Base-by-base conservation (phyloP, 1,140 invertebrate species). In the Steinernema khuongi region DNA sequence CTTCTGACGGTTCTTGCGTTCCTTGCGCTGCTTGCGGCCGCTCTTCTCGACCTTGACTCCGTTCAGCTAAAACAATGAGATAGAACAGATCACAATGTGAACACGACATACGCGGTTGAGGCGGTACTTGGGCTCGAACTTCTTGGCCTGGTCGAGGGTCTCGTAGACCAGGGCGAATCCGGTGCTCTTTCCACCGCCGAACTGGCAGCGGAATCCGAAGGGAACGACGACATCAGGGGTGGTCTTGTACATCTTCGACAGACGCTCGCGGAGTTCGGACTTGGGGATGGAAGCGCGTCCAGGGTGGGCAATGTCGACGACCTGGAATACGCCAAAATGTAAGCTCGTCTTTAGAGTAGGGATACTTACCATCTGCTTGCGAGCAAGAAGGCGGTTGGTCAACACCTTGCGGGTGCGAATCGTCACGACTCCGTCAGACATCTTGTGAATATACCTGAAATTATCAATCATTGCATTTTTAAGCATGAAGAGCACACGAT, bases 1-100 rank as follows among this genome's bases (percentile, higher is more conserved):
- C 92, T 99, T 99, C 92, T 97, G 96, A 87, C 95, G 93, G 90
- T 99, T 99, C 89, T 99, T 99, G 80, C 94, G 90, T 90, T 99
- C 96, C 88, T 99, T 99, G 79, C 96, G 91, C 88, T 99, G 96
- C 89, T 99, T 99, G 85, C 96, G 90, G 50, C 92, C 94, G 79
- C 91, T 91, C 86, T 91, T 92, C 81, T 81, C 85, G 87, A 91
- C 91, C 85, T 96, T 94, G 81, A 90, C 92, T 36, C 97, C 88
- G 67, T 94, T 4, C 22, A 31, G 67, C 0, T 31, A 76, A 77
- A 28, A 70, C 66, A 1, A 22, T 1, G 17, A 73, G 28, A 76
- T n/a, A 33, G 19, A 44, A 67, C 76, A 31, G 0, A 33, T 41
- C n/a, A 2, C 4, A 72, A 43, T 36, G 17, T 33, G 50, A n/a